Percentiles rank a stretch among this genome's conserved stretches.
phyloP scores from a whole-genome alignment of 2,888 invertebrate species.

The Eupithecia tripunctaria region DNA sequence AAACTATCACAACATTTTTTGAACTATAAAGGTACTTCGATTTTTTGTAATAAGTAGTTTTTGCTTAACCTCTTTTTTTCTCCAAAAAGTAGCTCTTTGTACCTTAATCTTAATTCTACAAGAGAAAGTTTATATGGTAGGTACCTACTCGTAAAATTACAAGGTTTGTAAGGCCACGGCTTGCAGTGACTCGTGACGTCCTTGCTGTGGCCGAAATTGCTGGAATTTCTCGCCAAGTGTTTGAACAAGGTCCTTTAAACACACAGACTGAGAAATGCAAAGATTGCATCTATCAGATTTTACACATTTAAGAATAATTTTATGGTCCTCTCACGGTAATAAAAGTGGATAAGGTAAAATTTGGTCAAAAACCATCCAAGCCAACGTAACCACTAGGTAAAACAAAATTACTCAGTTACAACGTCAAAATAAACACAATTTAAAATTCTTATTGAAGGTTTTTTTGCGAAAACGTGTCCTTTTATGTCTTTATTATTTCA shows the following conservation, averaged over 20 bases:
- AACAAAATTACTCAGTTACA: background rate
- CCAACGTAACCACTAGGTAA: background rate
- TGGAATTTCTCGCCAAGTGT: constrained; percentile 38
- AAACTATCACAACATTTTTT: background rate
- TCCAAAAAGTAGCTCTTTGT: background rate
- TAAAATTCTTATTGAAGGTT: constrained; percentile 41
- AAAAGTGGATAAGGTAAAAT: background rate
- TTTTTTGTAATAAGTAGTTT: background rate
- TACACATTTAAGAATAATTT: background rate
- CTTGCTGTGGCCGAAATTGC: constrained; percentile 38
- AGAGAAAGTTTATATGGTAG: constrained; percentile 44
- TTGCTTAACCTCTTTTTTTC: background rate
- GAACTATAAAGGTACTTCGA: no score
- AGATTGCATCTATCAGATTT: background rate
- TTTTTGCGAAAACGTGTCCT: constrained; percentile 43
- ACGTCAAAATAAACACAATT: constrained; percentile 29
- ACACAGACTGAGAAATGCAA: constrained; percentile 3
- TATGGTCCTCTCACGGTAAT: background rate
- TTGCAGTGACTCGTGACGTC: constrained; percentile 41
- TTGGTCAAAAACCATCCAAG: background rate
- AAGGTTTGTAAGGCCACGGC: constrained; percentile 37
- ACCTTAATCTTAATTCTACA: constrained; percentile 1
- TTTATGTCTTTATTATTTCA: constrained; percentile 55
- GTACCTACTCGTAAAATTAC: constrained; percentile 38
- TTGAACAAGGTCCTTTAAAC: constrained; percentile 32